Conservation (phyloP, 2,797 vertebrate species). For the Graptemys geographica region DNA sequence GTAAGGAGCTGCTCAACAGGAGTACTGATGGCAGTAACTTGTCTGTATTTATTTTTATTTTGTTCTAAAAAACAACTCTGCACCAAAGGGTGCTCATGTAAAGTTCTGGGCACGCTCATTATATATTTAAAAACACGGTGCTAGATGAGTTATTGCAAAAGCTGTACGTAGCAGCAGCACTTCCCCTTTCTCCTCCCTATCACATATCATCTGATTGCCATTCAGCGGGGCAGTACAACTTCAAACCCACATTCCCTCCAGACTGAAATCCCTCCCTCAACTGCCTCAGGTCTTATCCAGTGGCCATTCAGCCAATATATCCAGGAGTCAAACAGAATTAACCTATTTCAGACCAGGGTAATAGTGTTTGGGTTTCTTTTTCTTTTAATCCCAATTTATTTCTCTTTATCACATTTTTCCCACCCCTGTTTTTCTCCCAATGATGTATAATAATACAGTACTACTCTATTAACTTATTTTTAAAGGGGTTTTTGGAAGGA, state of each 20-base stretch:
- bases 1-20: accelerated
- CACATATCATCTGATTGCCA: neutral
- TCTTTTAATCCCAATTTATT: neutral
- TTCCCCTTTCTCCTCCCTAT: neutral
- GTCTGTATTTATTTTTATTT: neutral
- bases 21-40: neutral
- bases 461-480: neutral
- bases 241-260: neutral
- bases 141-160: neutral
- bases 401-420: neutral
- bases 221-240: neutral
- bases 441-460: neutral
- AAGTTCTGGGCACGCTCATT: neutral
- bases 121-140: neutral
- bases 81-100: neutral
- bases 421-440: neutral
- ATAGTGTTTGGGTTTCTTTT: neutral
- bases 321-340: neutral
- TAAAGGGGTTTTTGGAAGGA: neutral
- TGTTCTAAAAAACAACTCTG: neutral
- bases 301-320: neutral
- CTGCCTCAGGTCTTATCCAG: neutral
- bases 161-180: neutral
- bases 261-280: neutral
- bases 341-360: neutral